Conservation (phyloP, 2,888 invertebrate genomes). For the Notodonta ziczac region DNA sequence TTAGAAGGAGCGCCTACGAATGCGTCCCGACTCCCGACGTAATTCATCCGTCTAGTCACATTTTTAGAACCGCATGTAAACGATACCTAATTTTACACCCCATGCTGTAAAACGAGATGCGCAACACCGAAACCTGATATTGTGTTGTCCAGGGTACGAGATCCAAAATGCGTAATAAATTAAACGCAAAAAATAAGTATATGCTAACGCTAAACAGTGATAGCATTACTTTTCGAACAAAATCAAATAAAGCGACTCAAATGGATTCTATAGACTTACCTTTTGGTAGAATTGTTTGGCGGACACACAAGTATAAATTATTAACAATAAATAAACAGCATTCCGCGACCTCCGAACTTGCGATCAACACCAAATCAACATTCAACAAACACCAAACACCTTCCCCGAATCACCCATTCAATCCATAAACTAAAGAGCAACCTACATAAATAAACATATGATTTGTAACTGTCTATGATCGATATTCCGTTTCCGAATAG, state of each 20-base stretch:
- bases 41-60: slow-evolving; percentile 75
- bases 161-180: slow-evolving; percentile 69
- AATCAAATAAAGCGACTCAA: slow-evolving; percentile 14
- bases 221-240: slow-evolving; percentile 20
- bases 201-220: slow-evolving; percentile 36
- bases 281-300: slow-evolving; percentile 57
- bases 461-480: slow-evolving; percentile 57
- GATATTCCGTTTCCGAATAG: slow-evolving; percentile 49
- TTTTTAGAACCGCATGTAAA: slow-evolving; percentile 82
- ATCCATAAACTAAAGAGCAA: slow-evolving; percentile 76
- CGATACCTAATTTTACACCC: slow-evolving; percentile 61
- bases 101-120: slow-evolving; percentile 40
- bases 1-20: slow-evolving; percentile 78
- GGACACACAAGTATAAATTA: slow-evolving; percentile 70
- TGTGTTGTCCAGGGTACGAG: slow-evolving; percentile 46
- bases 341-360: slow-evolving; percentile 75
- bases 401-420: slow-evolving; percentile 75
- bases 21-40: slow-evolving; percentile 66
- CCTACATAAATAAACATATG: slow-evolving; percentile 82
- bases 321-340: slow-evolving; percentile 80
- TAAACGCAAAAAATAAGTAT: slow-evolving; percentile 51
- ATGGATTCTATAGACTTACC: slow-evolving; percentile 55
- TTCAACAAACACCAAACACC: slow-evolving; percentile 67
- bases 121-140: slow-evolving; percentile 42
- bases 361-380: slow-evolving; percentile 65